These are phyloP conservation scores for Sebastes alutus DNA, from an alignment of 2,797 vertebrate genomes.

Conservation along the genomic window DNA sequence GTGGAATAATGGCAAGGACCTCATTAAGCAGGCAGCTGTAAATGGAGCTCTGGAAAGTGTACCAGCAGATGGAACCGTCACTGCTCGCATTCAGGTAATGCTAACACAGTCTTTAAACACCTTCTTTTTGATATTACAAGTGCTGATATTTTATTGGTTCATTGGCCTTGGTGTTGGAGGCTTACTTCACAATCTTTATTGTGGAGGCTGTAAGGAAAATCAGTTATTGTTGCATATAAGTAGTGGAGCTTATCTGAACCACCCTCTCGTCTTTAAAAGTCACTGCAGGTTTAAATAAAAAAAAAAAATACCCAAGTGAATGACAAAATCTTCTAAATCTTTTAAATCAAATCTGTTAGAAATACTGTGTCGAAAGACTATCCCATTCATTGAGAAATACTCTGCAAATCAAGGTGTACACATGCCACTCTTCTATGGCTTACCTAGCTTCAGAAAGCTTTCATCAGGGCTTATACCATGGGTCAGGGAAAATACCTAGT, in stretches of 20 bases:
- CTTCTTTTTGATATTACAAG: conserved; percentile 33
- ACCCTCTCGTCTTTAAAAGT: background rate
- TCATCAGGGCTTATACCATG: background rate
- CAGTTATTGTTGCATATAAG: conserved; percentile 45
- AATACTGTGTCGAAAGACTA: background rate
- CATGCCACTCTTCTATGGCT: background rate
- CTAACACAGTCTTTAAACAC: conserved; percentile 65
- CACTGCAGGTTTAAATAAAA: background rate
- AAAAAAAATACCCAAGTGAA: background rate
- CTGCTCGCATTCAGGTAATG: conserved; percentile 81
- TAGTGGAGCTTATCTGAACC: conserved; percentile 70
- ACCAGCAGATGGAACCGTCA: conserved; percentile 64
- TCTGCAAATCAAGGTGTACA: background rate
- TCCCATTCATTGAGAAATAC: background rate
- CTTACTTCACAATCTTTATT: conserved; percentile 25
- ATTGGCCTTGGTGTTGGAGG: conserved; percentile 11
- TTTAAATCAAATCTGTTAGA: background rate
- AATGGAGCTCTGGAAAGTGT: conserved; percentile 63
- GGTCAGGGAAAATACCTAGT: background rate
- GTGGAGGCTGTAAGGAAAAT: conserved; percentile 39
- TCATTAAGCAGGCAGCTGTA: conserved; percentile 36
- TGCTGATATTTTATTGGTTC: conserved; percentile 26
- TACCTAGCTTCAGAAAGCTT: background rate
- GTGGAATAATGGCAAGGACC: conserved; percentile 60
- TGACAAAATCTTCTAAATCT: background rate